Base-by-base conservation (phyloP, 2,888 invertebrate genomes). In the Drosophila sordidula region DNA sequence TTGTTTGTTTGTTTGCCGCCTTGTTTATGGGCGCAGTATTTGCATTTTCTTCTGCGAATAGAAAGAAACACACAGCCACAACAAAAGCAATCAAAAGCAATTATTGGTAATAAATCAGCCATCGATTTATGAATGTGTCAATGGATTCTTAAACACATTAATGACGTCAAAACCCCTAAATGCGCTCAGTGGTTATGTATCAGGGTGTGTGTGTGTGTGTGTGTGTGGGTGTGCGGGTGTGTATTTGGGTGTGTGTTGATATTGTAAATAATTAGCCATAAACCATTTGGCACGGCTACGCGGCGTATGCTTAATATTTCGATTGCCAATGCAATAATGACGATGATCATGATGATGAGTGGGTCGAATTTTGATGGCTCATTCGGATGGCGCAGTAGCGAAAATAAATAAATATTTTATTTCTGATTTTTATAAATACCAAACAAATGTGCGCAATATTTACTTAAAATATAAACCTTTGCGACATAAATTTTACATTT, bases 81-180 rank as follows among this genome's bases (percentile, higher is more conserved):
- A 76, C 51, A 61, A 87, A 78, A 75, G 78, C 78, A 83, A 85
- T 87, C 61, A 74, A 78, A 74, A 74, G 56, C 84, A 89, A 80
- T 85, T 85, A 87, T 89, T 65, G 72, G 54, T 84, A 83, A 87
- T 85, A 85, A 87, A 84, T 85, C 84, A 88, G 74, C 69, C 49
- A 67, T 70, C 84, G 71, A 89, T 89, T 85, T 85, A 85, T 89
- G 84, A 89, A 84, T 74, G 89, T 85, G 84, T 85, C 89, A 85
- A 85, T 84, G 70, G 87, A 85, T 84, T 78, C 64, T 72, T 70
- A 73, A 80, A 73, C 74, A 68, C 50, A 59, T 58, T 58, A 39
- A 83, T 84, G 83, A 88, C 88, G 88, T 84, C 83, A 88, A 66
- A 62, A 41, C 66, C 45, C 14, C 32, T 47, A 22, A 22, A 59